A percentile compares a stretch with the other conserved stretches of the same genome.
Evolutionary conservation across 1,140 invertebrate genomes (phyloP).

Genomic region (Drosophila leontia): DNA sequence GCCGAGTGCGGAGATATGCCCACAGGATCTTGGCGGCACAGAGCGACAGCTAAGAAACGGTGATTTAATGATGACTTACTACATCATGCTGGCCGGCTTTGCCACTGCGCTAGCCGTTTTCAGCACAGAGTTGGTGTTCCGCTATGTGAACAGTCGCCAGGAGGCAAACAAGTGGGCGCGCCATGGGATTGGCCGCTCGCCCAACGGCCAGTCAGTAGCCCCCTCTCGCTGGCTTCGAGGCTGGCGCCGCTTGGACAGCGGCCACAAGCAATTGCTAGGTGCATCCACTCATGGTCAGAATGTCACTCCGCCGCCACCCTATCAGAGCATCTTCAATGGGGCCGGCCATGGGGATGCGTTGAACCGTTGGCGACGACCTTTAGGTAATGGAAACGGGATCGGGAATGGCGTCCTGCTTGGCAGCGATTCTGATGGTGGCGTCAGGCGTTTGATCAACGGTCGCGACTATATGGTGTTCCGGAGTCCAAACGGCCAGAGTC

Average conservation of each 20-base stretch:
- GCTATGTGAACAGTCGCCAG: slow-evolving; percentile 71
- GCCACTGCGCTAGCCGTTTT: slow-evolving; percentile 88
- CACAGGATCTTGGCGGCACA: slow-evolving; percentile 91
- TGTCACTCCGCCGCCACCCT: slow-evolving; percentile 86
- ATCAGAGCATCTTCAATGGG: slow-evolving; percentile 76
- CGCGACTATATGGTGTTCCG: slow-evolving; percentile 90
- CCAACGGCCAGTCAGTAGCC: slow-evolving; percentile 63
- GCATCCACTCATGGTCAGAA: slow-evolving; percentile 47
- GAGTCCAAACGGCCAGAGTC: slow-evolving; percentile 86
- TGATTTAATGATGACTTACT: slow-evolving; percentile 88
- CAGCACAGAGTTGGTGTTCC: slow-evolving; percentile 87
- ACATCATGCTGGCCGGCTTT: slow-evolving; percentile 88
- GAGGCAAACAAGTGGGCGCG: slow-evolving; percentile 74
- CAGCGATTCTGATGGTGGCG: slow-evolving; percentile 40
- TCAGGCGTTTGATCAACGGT: slow-evolving; percentile 89
- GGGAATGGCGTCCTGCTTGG: slow-evolving; percentile 51
- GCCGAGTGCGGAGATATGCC: slow-evolving; percentile 91
- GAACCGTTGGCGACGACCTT: slow-evolving; percentile 85
- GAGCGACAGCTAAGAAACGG: slow-evolving; percentile 90
- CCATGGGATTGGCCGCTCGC: slow-evolving; percentile 61
- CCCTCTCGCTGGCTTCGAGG: slow-evolving; percentile 64
- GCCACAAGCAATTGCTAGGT: slow-evolving; percentile 53
- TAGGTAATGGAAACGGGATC: slow-evolving; percentile 24
- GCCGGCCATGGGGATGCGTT: slow-evolving; percentile 18
- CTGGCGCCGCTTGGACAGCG: slow-evolving; percentile 43